Conservation (phyloP, 1,140 invertebrate species). For the Drosophila oshimai region DNA sequence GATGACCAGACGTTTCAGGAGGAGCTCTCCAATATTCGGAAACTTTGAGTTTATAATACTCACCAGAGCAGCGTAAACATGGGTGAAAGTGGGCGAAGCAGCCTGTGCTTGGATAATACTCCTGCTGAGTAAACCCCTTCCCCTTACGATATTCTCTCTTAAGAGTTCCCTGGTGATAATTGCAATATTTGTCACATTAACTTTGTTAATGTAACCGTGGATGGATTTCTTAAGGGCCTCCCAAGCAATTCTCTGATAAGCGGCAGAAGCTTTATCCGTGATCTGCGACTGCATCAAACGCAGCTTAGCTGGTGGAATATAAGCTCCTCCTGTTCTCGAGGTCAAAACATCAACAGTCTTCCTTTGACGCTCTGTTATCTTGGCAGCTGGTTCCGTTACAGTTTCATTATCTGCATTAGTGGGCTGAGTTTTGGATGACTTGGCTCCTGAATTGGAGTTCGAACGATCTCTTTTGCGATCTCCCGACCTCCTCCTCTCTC, state of each 20-base stretch:
- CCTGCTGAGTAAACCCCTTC: conserved; percentile 94
- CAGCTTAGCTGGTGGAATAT: conserved; percentile 98
- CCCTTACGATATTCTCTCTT: conserved; percentile 97
- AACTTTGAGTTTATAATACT: conserved; percentile 99
- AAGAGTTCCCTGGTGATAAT: conserved; percentile 96
- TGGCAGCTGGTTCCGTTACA: conserved; percentile 65
- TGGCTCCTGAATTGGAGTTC: not conserved
- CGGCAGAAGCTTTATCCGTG: conserved; percentile 94
- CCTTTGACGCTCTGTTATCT: conserved; percentile 74
- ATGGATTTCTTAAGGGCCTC: conserved; percentile 99
- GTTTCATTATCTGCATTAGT: conserved; percentile 59
- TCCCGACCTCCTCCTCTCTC: not conserved
- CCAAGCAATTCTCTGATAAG: conserved; percentile 98
- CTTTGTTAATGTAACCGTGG: conserved; percentile 98
- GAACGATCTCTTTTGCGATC: conserved; percentile 13
- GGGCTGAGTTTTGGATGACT: not conserved
- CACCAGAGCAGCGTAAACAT: conserved; percentile 97
- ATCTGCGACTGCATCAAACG: conserved; percentile 97
- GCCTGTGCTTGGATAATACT: conserved; percentile 98
- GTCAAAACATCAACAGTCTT: conserved; percentile 88
- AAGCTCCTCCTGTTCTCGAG: conserved; percentile 96
- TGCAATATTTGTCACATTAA: conserved; percentile 97
- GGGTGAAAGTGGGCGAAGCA: conserved; percentile 98
- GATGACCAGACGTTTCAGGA: conserved; percentile 95
- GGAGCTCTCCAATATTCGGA: conserved; percentile 97